Base-by-base conservation (phyloP, 2,888 invertebrate species). In the Polyploca ridens region DNA sequence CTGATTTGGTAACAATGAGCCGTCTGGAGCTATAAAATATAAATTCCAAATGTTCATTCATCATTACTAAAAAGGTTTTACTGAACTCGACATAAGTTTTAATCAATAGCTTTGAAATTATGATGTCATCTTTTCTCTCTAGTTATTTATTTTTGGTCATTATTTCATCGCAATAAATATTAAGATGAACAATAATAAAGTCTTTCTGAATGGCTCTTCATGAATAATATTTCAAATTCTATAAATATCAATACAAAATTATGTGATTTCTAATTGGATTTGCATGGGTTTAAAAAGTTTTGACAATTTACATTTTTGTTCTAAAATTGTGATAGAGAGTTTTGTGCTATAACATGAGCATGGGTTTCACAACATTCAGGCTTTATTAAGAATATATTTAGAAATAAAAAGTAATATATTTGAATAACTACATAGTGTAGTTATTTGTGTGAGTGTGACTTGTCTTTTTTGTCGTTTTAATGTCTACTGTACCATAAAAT, bases 381-480 rank as follows among this genome's bases (percentile, higher is more conserved):
- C 58, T 62, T 64, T 44, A 64, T 59, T 67, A 63, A 66, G 69
- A 68, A 70, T 64, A 70, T 64, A 69, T 64, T 68, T 64, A 74
- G 67, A 69, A 69, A 59, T 70, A 71, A 66, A 63, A 66, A 63
- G 41, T 41, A 38, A 41, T 64, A 58, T 66, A 68, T 61, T 70
- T 73, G 58, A 70, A 72, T 70, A 69, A 73, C 65, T 72, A 72
- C 69, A 60, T 88, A 86, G 85, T 78, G 83, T 91, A 89, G 90
- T 88, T 85, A 88, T 87, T 85, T 91, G 83, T 88, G 85, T 93
- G 87, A 86, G 88, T 94, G 92, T 94, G 93, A 94, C 91, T 90
- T 92, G 91, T 90, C 88, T 94, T 91, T 89, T 93, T 93, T 91
- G 87, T 90, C 87, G 84, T 90, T 87, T 93, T 92, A 93, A 92